Conservation (phyloP, 2,888 invertebrate species). For the Chironomus riparius region DNA sequence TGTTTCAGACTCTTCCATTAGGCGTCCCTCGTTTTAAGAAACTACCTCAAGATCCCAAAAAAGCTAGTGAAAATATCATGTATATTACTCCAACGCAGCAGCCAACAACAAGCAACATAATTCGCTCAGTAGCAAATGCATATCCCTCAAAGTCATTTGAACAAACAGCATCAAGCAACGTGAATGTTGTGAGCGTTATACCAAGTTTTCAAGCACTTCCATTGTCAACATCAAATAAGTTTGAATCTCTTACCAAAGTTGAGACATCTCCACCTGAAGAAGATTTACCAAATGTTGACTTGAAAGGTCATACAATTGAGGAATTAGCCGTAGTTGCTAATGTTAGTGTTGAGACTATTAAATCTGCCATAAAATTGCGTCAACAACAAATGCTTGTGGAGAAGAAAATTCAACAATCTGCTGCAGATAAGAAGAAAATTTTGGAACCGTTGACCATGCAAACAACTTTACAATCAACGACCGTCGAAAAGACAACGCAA, state of each 20-base stretch:
- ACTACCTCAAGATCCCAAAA: constrained; percentile 50
- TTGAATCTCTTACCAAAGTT: neutral
- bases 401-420: neutral
- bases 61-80: neutral
- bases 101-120: no score
- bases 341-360: constrained; percentile 66
- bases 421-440: neutral
- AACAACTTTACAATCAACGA: neutral
- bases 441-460: neutral
- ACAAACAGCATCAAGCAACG: neutral
- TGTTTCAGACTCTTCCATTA: constrained; percentile 43
- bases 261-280: neutral
- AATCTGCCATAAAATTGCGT: constrained; percentile 61
- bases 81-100: no score
- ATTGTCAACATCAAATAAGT: neutral
- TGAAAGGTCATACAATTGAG: constrained; percentile 45
- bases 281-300: constrained; percentile 29
- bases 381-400: constrained; percentile 55
- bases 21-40: constrained; percentile 73
- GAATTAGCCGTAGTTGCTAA: constrained; percentile 61
- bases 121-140: no score
- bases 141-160: neutral
- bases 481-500: neutral
- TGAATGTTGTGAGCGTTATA: neutral
- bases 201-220: constrained; percentile 10